These are phyloP conservation scores for Mus spretus DNA, from an alignment of 2,797 vertebrate species.

Conservation along the genomic window DNA sequence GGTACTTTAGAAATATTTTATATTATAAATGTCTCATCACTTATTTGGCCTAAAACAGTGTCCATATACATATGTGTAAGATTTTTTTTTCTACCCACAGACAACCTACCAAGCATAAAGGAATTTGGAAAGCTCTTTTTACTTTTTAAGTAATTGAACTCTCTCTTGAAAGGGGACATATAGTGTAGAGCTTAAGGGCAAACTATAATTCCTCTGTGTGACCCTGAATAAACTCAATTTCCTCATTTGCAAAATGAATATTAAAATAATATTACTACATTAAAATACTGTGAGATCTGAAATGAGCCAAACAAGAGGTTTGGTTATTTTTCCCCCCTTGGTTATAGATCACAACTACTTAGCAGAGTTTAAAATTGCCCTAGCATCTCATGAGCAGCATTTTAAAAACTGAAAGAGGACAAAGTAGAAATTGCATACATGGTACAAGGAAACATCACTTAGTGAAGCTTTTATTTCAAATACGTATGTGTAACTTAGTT, in stretches of 20 bases:
- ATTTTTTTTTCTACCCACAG: not conserved
- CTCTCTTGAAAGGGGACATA: not conserved
- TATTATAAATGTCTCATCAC: not conserved
- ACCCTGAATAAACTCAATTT: conserved; percentile 20
- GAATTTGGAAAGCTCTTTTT: not conserved
- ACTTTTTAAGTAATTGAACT: conserved; percentile 6
- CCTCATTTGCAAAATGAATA: conserved; percentile 1
- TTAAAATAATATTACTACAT: not conserved
- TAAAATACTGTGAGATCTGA: conserved; percentile 1
- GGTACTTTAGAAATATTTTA: conserved; percentile 1
- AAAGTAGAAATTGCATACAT: not conserved
- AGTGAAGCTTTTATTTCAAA: conserved; percentile 7
- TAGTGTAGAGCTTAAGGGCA: not conserved
- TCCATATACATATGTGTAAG: not conserved
- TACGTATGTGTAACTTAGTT: not conserved
- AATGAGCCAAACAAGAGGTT: not conserved
- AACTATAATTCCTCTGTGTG: not conserved
- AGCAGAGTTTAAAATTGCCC: not conserved
- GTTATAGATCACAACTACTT: not conserved
- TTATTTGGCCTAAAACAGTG: not conserved
- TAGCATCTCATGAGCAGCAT: not conserved
- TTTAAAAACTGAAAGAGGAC: conserved; percentile 17
- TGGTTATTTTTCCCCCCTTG: not conserved
- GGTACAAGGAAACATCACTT: not conserved
- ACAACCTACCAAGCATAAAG: not conserved